A percentile compares a stretch with the other conserved stretches of the same genome.
Evolutionary conservation across 2,797 vertebrate species (phyloP).

Genomic region (Pelodytes ibericus): DNA sequence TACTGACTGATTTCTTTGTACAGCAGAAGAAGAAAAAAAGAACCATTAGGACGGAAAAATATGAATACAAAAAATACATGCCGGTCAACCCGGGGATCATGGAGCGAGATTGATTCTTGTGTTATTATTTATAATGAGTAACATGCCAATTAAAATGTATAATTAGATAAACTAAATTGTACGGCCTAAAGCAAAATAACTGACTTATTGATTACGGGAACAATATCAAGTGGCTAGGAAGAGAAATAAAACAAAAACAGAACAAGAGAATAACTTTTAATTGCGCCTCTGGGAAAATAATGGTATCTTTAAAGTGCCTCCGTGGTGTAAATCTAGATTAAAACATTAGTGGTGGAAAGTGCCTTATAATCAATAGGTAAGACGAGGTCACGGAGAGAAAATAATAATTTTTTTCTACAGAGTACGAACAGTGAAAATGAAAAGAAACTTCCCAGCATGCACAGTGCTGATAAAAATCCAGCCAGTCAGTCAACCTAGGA

Average conservation of each 20-base stretch:
- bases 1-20: not conserved
- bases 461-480: too few species aligned
- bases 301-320: not conserved
- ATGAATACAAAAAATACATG: not conserved
- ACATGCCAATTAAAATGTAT: not conserved
- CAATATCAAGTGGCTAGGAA: not conserved
- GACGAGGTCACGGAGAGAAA: not conserved
- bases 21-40: not conserved
- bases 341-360: slow-evolving; percentile 1
- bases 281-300: not conserved
- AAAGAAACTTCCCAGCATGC: not conserved
- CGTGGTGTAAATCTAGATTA: not conserved
- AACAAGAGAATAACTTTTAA: not conserved
- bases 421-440: not conserved
- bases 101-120: not conserved
- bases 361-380: slow-evolving; percentile 7
- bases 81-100: not conserved
- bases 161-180: not conserved
- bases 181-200: not conserved
- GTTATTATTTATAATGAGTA: not conserved
- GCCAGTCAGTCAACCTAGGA: not conserved
- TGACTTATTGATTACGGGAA: not conserved
- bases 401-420: not conserved
- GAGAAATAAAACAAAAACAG: not conserved
- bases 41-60: not conserved